phyloP scores from a whole-genome alignment of 2,113 vertebrate genomes.

The Nesospiza acunhae region DNA sequence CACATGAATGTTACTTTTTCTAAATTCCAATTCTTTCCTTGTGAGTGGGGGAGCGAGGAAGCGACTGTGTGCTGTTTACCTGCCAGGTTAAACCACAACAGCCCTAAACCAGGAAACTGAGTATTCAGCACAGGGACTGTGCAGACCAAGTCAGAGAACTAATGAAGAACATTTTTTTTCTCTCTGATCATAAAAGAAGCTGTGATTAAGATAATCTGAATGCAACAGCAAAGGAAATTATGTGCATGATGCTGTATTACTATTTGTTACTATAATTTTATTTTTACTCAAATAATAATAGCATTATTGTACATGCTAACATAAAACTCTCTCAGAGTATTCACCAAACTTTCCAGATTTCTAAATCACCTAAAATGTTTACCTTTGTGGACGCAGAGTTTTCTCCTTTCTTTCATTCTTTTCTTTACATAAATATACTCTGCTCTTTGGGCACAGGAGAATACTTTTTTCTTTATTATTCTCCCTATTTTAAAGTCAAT shows the following conservation, averaged over 20 bases:
- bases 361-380: neutral
- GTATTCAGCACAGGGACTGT: neutral
- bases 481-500: neutral
- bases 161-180: neutral
- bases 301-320: neutral
- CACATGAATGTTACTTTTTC: neutral
- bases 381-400: neutral
- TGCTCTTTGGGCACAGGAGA: neutral
- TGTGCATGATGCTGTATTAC: neutral
- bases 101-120: neutral
- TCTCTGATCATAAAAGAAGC: neutral
- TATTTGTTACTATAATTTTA: neutral
- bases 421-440: neutral
- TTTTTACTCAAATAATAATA: neutral
- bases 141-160: neutral
- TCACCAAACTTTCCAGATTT: neutral
- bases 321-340: neutral
- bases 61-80: neutral
- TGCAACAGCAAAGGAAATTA: neutral
- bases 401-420: neutral
- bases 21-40: neutral
- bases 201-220: neutral
- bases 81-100: neutral
- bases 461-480: neutral
- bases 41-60: neutral